Base-by-base conservation (phyloP, 2,888 invertebrate genomes). In the Lasioglossum marginatum region DNA sequence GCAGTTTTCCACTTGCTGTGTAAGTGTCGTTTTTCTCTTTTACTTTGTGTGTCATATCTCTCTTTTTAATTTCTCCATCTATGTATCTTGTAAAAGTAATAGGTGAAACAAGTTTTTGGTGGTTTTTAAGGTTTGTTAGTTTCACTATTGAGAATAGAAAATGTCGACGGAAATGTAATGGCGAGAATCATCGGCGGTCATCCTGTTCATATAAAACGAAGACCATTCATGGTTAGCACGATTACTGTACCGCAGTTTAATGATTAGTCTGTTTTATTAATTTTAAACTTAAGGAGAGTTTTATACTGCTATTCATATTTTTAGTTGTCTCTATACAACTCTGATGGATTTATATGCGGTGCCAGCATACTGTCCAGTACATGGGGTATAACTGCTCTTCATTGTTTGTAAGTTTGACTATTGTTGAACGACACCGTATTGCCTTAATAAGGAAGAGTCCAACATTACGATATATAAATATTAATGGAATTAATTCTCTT, bases 311-410 rank as follows among this genome's bases (percentile, higher is more conserved):
- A 23, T 37, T 48, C 31, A 75, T 27, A 27, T 60, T 90, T 88
- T 4, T 72, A 92, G 92, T 75, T 92, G 10, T 88, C 91, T 57
- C 77, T 93, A 34, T 88, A 90, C 45, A 23, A 66, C 34, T 72
- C 52, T 43, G 3, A 6, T 4, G 77, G 81, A 27, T 89, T 91
- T 57, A 10, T 74, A 2, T 93, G 93, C 37, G 92, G 93, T 14
- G 93, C 91, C 1, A 89, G 80, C 52, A 91, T 93, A 43, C 60
- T 93, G 31, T 91, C 91, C 6, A 48, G 37, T 23, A 82, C 63
- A 40, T 92, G 91, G 91, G 90, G 81, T 10, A 84, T 93, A 23
- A 89, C 92, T 0, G 93, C 93, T 19, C 87, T 90, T 23, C 93
- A 93, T 83, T 93, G 93, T 78, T 23, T 93, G 93, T 92, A 88